Evolutionary conservation across 2,113 vertebrate species (phyloP).

Genomic region (Microcebus murinus): DNA sequence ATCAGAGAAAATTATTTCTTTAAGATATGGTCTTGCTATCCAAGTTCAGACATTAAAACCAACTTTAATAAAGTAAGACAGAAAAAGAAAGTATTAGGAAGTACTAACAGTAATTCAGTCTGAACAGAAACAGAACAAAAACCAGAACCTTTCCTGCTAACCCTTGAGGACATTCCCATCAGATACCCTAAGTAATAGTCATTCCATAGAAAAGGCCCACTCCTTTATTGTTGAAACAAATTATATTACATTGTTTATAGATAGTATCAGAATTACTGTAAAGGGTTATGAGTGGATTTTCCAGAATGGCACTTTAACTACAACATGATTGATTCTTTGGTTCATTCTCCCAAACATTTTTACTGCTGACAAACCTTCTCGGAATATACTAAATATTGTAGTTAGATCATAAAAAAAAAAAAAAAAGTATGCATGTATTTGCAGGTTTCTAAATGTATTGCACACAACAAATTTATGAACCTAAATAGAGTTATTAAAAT

Average conservation of each 20-base stretch:
- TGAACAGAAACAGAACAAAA: constrained; percentile 54
- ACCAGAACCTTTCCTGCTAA: constrained; percentile 77
- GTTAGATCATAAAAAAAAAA: neutral
- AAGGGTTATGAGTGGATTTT: constrained; percentile 70
- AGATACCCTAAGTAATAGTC: constrained; percentile 66
- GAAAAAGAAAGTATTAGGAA: constrained; percentile 36
- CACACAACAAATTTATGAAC: neutral
- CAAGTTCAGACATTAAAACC: constrained; percentile 30
- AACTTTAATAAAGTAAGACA: constrained; percentile 28
- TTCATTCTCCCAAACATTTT: constrained; percentile 65
- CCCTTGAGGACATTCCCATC: constrained; percentile 53
- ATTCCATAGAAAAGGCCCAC: constrained; percentile 55
- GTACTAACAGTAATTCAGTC: constrained; percentile 55
- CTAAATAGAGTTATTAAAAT: neutral
- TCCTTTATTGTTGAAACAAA: constrained; percentile 73
- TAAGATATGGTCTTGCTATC: neutral
- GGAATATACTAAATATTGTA: constrained; percentile 54
- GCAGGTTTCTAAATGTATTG: neutral
- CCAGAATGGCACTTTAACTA: constrained; percentile 71
- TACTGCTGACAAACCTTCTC: constrained; percentile 65
- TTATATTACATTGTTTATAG: constrained; percentile 77
- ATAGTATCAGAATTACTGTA: constrained; percentile 68
- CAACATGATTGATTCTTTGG: constrained; percentile 64
- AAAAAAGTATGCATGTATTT: neutral
- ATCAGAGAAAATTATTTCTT: neutral